Evolutionary conservation across 2,888 invertebrate genomes (phyloP), one percentile per base, ranked within the genome.

Genomic region (Hyles lineata): DNA sequence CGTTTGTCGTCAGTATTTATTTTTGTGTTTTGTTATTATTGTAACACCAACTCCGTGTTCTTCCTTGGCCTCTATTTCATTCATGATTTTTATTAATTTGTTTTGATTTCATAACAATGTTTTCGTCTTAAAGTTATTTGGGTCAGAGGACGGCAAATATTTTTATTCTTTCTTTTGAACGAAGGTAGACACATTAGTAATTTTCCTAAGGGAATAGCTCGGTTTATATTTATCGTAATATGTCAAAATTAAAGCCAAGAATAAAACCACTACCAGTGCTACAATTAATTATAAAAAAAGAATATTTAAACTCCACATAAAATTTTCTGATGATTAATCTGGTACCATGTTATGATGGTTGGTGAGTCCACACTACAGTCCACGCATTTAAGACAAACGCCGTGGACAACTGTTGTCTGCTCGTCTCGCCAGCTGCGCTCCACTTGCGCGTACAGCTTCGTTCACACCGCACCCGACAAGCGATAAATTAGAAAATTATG

Each of bases 351-450:
- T 80, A 78, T 78, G 82, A 83, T 81, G 83, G 80, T 77, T 85
- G 88, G 88, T 55, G n/a, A 23, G 89, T 84, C 81, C 83, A 83
- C 87, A 86, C 87, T 81, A 75, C 59, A 23, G 89, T 84, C 81
- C 83, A 83, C 87, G 86, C 87, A 82, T 75, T 79, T 83, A 85
- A 89, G 87, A 90, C 91, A 88, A 91, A 91, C 90, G 88, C 87
- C 87, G 89, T 79, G 85, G 89, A 90, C 94, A 93, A 93, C 92
- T 93, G 94, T 91, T 92, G 94, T 93, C 93, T 92, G 88, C 89
- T 87, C 85, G 91, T 92, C 91, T 78, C 87, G 90, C 90, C 94
- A 94, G 94, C 94, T 94, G 94, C 89, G 92, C 81, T 89, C 90
- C 86, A 91, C 89, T 92, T 90, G 91, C 82, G 84, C 73, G 71